Base-by-base conservation (phyloP, 2,113 vertebrate genomes). In the Salvator merianae region DNA sequence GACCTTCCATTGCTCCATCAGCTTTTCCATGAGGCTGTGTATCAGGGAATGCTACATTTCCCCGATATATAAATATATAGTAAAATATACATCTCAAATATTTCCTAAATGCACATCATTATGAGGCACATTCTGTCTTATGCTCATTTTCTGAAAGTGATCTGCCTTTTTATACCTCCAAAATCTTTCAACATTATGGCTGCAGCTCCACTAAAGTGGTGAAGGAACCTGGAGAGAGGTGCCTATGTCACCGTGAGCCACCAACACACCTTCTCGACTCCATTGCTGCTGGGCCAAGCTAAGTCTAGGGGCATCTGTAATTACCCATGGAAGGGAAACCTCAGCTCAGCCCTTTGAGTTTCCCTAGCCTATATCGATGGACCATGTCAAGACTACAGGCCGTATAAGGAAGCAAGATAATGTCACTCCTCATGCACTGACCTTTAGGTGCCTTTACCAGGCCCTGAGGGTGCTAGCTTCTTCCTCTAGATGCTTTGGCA, bases 21-120 rank as follows among this genome's bases (percentile, higher is more conserved):
- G 40, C 5, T 85, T 88, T 78, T 20, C 82, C 73, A 85, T 80
- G 40, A 8, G 20, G 32, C 43, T 66, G 32, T 26, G 40, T 66
- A 30, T 66, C 68, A 87, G 69, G 75, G 32, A 77, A 72, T 62
- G 59, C 47, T 77, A 91, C 2, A 72, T 85, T 91, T 76, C 55
- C 55, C 55, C 4, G 78, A 32, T 22, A 22, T 20, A 26, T 85
- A 63, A 62, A 88, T n/a, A n/a, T n/a, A n/a, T n/a, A n/a, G n/a
- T 69, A n/a, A 81, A 92, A 76, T 28, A 73, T 32, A 36, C 55
- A 43, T 22, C 24, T 72, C 47, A 50, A 79, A 84, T 84, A n/a
- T 84, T 47, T 72, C n/a, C 38, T 8, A 77, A 47, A 26, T 3
- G 28, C 24, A 32, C 38, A 14, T n/a, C 26, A 34, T 18, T 83